phyloP scores from a whole-genome alignment of 2,113 vertebrate species.

The Halcyon malimbica region DNA sequence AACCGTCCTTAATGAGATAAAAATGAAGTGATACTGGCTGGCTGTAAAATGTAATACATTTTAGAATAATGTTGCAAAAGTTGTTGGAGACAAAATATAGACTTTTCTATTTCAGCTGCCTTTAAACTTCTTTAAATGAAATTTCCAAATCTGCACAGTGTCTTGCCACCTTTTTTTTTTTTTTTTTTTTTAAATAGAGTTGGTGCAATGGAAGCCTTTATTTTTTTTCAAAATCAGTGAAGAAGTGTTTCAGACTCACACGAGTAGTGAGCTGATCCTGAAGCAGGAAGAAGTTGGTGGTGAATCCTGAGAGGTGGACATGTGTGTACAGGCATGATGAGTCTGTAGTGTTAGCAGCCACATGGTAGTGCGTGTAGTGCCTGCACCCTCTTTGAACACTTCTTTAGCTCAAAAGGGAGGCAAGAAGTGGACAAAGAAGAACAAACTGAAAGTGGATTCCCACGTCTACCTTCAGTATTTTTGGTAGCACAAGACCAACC shows the following conservation, averaged over 20 bases:
- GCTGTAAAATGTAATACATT: not conserved
- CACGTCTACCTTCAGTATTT: not conserved
- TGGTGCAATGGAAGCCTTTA: not conserved
- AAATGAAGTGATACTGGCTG: not conserved
- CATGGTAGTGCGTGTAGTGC: rapidly evolving
- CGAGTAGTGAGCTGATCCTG: not conserved
- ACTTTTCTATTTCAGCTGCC: not conserved
- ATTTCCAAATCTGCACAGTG: not conserved
- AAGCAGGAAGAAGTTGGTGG: not conserved
- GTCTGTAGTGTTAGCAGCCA: not conserved
- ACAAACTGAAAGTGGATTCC: not conserved
- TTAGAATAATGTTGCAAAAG: not conserved
- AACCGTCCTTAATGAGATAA: not conserved
- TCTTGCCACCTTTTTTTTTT: not conserved
- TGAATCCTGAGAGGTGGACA: not conserved
- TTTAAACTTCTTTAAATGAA: not conserved
- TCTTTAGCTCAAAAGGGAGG: not conserved
- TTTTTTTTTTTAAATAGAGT: not conserved
- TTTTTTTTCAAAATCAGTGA: not conserved
- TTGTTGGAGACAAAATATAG: not conserved
- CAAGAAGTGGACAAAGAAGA: not conserved
- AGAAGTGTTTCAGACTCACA: not conserved
- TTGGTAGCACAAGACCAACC: not conserved
- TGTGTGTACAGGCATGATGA: not conserved
- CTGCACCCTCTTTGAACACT: not conserved